Base-by-base conservation (phyloP, 2,113 vertebrate species). In the Bos taurus region DNA sequence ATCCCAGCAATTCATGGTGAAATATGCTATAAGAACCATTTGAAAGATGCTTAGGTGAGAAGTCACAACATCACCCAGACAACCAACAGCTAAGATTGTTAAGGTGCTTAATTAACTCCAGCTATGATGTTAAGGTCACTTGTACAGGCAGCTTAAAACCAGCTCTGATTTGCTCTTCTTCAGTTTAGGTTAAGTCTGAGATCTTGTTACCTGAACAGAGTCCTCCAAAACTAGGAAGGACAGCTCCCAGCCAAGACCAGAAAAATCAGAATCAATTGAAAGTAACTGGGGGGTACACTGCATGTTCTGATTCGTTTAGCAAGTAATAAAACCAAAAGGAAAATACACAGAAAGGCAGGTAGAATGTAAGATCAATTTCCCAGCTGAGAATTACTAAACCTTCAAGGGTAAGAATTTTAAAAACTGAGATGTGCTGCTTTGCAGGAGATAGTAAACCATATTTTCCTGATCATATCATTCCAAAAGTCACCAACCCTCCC, bases 131-230 rank as follows among this genome's bases (percentile, higher is more conserved):
- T 71, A 94, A 90, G 56, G n/a, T 81, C 80, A 95, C 60, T 87
- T 81, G 92, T 26, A 54, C 10, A 77, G 59, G 54, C 71, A 93
- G 80, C 64, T 84, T 84, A 92, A 91, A 90, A 62, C 50, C 57
- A 95, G 50, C 84, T 92, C 40, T 85, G 82, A 91, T 57, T 80
- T 85, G 80, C 33, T 90, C 46, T 95, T 97, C 57, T 95, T 97
- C 57, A 59, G 30, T 93, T 97, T 67, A 78, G 6, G 7, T 25
- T 33, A 87, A 88, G 7, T 94, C 88, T 90, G 26, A 90, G 33
- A 84, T 85, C 60, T 74, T 82, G 57, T 59, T 92, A 90, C 80
- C 93, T 88, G 74, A 85, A 91, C 64, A 94, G 59, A 90, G 50
- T 87, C 90, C 95, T 95, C 94, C 52, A 88, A 57, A 92, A 52